Base-by-base conservation (phyloP, 2,113 vertebrate species). In the Paracanthobrama guichenoti region DNA sequence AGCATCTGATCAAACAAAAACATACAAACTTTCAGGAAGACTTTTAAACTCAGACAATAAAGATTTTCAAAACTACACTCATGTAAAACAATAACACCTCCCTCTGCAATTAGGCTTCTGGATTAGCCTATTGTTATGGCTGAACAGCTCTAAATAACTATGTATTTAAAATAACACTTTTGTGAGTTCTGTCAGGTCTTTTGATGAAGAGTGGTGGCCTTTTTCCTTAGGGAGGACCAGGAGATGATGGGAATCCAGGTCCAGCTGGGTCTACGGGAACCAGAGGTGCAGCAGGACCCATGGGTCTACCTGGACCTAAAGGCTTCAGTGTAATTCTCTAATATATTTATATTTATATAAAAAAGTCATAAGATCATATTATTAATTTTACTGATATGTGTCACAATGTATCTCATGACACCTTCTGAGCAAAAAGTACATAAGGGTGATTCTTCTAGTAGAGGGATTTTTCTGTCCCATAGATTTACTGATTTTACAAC, bases 291-390 rank as follows among this genome's bases (percentile, higher is more conserved):
- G 92, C 95, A 46, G 98, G 98, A 39, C 87, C 92, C 1, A 98
- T 99, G 98, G 98, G 98, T 28, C 94, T 96, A 62, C 95, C 97
- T 2, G 98, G 98, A 81, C 97, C 98, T 66, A 99, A 98, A 94
- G 98, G 98, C 73, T 94, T 96, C 28, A 94, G 94, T 92, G 98
- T 98, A 92, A 97, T 95, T 44, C 16, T 42, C 48, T 55, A 39
- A 18, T 14, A 20, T 28, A 13, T n/a, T 11, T 22, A 39, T 76
- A 69, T 59, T 39, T 46, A 59, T 42, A 28, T 48, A 31, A 31
- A 55, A 50, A 2, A 80, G 1, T 9, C 24, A 50, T 16, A 79
- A 18, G 35, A 26, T 60, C 2, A 80, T 31, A 55, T 22, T 46
- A 0, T 66, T 3, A 22, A 50, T 66, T 13, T 6, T 50, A 48